Base-by-base conservation (phyloP, 2,113 vertebrate genomes). In the Scartelaos histophorus region DNA sequence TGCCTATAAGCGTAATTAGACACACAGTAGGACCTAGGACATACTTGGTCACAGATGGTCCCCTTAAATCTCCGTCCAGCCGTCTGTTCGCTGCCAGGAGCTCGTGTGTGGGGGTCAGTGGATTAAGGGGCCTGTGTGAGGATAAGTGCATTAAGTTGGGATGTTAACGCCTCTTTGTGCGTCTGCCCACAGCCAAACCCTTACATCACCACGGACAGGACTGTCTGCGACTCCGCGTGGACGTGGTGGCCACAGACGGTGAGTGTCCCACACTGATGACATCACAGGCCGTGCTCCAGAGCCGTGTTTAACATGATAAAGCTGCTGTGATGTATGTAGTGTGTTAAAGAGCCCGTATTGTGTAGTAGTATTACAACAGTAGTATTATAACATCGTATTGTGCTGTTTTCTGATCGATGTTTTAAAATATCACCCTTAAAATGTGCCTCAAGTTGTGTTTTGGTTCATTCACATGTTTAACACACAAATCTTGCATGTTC, bases 221-320 rank as follows among this genome's bases (percentile, higher is more conserved):
- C 5, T 98, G 97, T 83, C 90, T 98, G 76, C 94, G 92, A 87
- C 85, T 98, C 77, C 92, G 86, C 73, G 96, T 98, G 88, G 91
- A 87, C 0, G 95, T 98, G 0, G 56, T 88, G 0, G 94, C 94
- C n/a, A 94, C 90, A 80, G 92, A 91, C 66, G 94, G 97, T 98
- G 81, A 95, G 96, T 82, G 88, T 38, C 35, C 24, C 7, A 45
- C 1, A 58, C 38, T 46, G 35, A 7, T 76, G 24, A 61, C 53
- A 25, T 67, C 21, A 16, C 71, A 66, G 21, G 21, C 24, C 13
- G 0, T 24, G 10, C n/a, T 38, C 5, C 35, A 38, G 35, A 38
- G 9, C 9, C 5, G n/a, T n/a, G n/a, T n/a, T n/a, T n/a, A n/a
- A n/a, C n/a, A n/a, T n/a, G n/a, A n/a, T n/a, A n/a, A 29, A 29